Evolutionary conservation across 2,888 invertebrate species (phyloP), one percentile per base, ranked within the genome.

Genomic region (Cosmopolites sordidus): DNA sequence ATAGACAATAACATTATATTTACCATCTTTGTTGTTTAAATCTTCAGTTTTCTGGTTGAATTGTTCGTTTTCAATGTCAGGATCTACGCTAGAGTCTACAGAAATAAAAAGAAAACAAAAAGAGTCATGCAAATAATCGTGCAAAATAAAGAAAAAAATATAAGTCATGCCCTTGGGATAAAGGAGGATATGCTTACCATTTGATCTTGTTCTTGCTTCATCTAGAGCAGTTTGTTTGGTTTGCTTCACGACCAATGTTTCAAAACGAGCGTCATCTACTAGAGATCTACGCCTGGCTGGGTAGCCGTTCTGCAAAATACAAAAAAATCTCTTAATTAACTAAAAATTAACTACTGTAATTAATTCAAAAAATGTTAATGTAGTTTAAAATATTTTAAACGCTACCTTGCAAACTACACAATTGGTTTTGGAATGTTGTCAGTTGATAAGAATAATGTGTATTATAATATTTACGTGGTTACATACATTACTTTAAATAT

Each of bases 211-310:
- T 69, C 92, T 87, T 63, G 92, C 92, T 76, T 92, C 92, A 71
- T 92, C 92, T 68, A 94, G 79, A 63, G 92, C 92, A 68, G 86
- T 89, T 79, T 92, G 90, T 76, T 93, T 92, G 73, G 89, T 92
- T 80, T 94, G 93, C 77, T 92, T 92, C 70, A 96, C 95, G 66
- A 96, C 92, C 70, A 92, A 81, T 58, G 92, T 93, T 76, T 98
- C 98, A 76, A 98, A 97, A 67, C 94, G 88, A 64, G 98, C 97
- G 77, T 98, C 97, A 69, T 95, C 97, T 48, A 98, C 97, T 60
- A 98, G 83, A 60, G 96, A 96, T 69, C 96, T 88, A 67, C 94
- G 87, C 69, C 95, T 86, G 59, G 95, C 92, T 65, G 94, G 92
- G 74, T 96, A 96, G 60, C 96, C 97, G 80, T 97, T 95, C 96